Evolutionary conservation across 2,113 vertebrate species (phyloP), one percentile per base, ranked within the genome.

Genomic region (Petrocephalus microphthalmus): DNA sequence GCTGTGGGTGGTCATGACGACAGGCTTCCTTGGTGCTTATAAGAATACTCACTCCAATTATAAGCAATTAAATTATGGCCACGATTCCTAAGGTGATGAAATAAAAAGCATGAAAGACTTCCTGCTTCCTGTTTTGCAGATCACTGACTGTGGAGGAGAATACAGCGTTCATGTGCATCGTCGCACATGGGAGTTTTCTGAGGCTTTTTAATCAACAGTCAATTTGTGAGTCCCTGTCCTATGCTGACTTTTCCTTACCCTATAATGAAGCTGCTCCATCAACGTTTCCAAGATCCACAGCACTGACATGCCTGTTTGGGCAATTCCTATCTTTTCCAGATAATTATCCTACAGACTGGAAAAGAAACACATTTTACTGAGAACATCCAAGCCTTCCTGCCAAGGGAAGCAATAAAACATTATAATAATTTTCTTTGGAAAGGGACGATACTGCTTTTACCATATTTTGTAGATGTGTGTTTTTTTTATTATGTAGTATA

Each of bases 251-350:
- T 84, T 49, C n/a, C 20, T 51, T 2, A 51, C 49, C 82, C 49
- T 91, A 91, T 94, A 89, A 54, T 13, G 90, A 90, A 90, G 94
- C 47, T 93, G 93, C 95, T 92, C 92, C 93, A 94, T 60, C 49
- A 94, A 94, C 93, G 93, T 94, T 94, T 94, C 94, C 92, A 94
- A 93, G 93, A 91, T 94, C 71, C 94, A 94, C 94, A 1, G 15
- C 29, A 74, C 22, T 5, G 29, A 37, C 5, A 3, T 11, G 5
- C 22, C 82, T 84, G 4, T 97, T 96, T 97, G 97, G 97, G 96
- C 97, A 98, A 98, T 97, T 95, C 95, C 96, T 96, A 97, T 94
- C 95, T 97, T 94, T 98, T 95, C 97, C 97, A 98, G 97, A 99
- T 96, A 98, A 97, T 97, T 98, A 97, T 97, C 96, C 97, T 96